These are phyloP conservation scores for Hypanus sabinus DNA, from an alignment of 2,113 vertebrate genomes.

Conservation along the genomic window DNA sequence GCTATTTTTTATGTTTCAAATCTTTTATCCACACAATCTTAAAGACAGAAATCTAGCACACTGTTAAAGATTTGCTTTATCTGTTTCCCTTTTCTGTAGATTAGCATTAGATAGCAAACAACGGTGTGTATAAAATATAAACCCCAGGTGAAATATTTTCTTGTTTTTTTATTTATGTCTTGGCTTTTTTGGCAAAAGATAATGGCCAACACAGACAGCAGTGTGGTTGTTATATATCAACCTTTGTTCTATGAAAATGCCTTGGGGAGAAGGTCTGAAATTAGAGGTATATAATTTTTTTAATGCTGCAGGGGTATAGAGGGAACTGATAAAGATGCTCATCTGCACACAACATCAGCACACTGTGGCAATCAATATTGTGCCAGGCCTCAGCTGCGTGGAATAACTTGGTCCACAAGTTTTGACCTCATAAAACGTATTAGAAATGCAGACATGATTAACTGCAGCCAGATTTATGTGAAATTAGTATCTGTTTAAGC, in stretches of 20 bases:
- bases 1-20: background rate
- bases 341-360: fast-evolving
- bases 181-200: background rate
- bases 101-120: background rate
- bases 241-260: slow-evolving; percentile 24
- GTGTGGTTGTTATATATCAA: slow-evolving; percentile 28
- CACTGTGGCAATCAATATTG: background rate
- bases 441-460: slow-evolving; percentile 64
- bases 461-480: slow-evolving; percentile 62
- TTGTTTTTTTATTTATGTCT: background rate
- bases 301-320: slow-evolving; percentile 26
- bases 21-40: background rate
- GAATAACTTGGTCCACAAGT: slow-evolving; percentile 42
- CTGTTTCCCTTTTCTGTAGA: background rate
- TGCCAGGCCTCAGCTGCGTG: background rate
- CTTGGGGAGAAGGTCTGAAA: slow-evolving; percentile 23
- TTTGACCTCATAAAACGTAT: slow-evolving; percentile 52
- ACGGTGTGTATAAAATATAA: background rate
- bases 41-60: background rate
- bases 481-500: slow-evolving; percentile 66
- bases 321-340: slow-evolving; percentile 23
- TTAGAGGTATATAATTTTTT: slow-evolving; percentile 34
- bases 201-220: background rate
- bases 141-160: slow-evolving; percentile 7
- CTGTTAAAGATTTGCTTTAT: background rate